A percentile compares a stretch with the other conserved stretches of the same genome.
phyloP scores from a whole-genome alignment of 2,113 vertebrate species.

The Pao palembangensis region DNA sequence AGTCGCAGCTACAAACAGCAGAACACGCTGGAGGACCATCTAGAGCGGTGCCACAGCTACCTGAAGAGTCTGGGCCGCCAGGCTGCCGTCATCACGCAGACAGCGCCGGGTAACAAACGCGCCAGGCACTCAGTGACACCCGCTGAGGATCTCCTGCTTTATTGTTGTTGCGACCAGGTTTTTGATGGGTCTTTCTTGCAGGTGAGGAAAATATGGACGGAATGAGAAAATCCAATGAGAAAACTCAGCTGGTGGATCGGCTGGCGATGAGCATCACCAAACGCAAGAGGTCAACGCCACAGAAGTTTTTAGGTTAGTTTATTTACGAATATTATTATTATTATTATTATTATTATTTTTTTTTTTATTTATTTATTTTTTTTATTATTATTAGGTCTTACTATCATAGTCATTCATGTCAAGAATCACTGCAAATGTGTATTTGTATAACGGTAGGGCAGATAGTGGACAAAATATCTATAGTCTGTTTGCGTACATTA shows the following conservation, averaged over 20 bases:
- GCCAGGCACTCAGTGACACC: too few species aligned
- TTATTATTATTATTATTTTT: too few species aligned
- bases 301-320: constrained; percentile 92
- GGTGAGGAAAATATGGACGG: constrained; percentile 87
- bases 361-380: too few species aligned
- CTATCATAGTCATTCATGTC: too few species aligned
- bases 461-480: neutral
- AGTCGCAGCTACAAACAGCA: constrained; percentile 96
- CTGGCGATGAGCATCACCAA: constrained; percentile 90
- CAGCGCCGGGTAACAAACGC: constrained; percentile 60
- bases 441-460: too few species aligned
- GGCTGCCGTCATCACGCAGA: constrained; percentile 73
- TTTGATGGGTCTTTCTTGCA: constrained; percentile 38
- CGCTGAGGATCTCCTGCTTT: too few species aligned
- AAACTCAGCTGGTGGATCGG: constrained; percentile 84
- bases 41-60: constrained; percentile 89
- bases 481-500: neutral
- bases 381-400: too few species aligned
- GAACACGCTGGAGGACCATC: constrained; percentile 91
- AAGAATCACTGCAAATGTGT: too few species aligned
- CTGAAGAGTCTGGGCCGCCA: constrained; percentile 86
- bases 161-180: too few species aligned
- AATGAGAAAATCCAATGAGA: constrained; percentile 84
- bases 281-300: constrained; percentile 91
- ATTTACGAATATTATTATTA: neutral